Percentiles rank a stretch among this genome's conserved stretches.
Evolutionary conservation across 2,113 vertebrate genomes (phyloP).

Genomic region (Chaenogobius annularis): DNA sequence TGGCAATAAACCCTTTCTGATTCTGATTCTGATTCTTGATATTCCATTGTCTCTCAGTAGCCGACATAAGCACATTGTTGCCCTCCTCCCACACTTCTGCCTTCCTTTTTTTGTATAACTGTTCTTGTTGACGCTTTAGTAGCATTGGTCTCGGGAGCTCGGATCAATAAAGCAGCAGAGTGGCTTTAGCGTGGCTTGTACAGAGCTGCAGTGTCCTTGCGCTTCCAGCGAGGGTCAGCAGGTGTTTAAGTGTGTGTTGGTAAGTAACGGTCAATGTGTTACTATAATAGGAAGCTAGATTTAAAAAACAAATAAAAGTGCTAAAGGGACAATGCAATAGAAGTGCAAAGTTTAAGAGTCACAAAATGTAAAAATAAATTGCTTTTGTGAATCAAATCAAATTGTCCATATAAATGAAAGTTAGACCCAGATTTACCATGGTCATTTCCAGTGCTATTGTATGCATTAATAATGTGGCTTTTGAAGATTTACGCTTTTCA

Average conservation of each 20-base stretch:
- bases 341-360: too few relatives aligned
- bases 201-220: conserved; percentile 46
- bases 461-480: not conserved
- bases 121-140: conserved; percentile 35
- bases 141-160: conserved; percentile 31
- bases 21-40: too few relatives aligned
- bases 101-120: conserved; percentile 34
- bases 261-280: not conserved
- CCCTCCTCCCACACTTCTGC: conserved; percentile 17
- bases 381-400: not conserved
- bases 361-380: too few relatives aligned
- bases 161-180: conserved; percentile 52
- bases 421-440: not conserved
- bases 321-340: too few relatives aligned
- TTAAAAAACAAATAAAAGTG: too few relatives aligned
- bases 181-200: conserved; percentile 29
- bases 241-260: conserved; percentile 14
- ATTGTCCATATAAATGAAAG: not conserved
- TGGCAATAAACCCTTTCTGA: too few relatives aligned
- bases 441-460: not conserved
- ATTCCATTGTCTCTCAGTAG: conserved; percentile 11
- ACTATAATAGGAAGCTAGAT: not conserved
- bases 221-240: conserved; percentile 27
- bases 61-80: conserved; percentile 18
- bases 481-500: not conserved